A percentile compares a stretch with the other conserved stretches of the same genome.
Evolutionary conservation across 1,140 invertebrate species (phyloP).

Genomic region (Diorhabda carinulata): DNA sequence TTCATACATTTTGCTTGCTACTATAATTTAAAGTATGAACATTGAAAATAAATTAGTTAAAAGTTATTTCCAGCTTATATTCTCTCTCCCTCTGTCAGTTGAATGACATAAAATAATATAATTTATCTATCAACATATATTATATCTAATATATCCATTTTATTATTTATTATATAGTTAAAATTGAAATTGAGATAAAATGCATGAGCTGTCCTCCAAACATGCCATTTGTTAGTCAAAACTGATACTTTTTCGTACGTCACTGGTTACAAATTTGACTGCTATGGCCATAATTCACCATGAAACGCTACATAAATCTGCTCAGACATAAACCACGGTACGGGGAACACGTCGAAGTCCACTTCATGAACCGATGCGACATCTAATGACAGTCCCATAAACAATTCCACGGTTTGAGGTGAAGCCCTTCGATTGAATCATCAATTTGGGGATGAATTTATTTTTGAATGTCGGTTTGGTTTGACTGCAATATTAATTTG

Average conservation of each 20-base stretch:
- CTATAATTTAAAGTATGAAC: no score
- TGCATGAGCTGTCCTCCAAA: no score
- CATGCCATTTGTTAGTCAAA: background rate
- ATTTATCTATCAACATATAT: no score
- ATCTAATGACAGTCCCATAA: conserved; percentile 20
- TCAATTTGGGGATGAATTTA: conserved; percentile 14
- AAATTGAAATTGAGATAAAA: no score
- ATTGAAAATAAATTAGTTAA: no score
- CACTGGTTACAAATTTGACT: conserved; percentile 13
- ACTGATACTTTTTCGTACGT: conserved; percentile 4
- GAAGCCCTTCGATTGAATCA: conserved; percentile 18
- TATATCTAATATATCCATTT: no score
- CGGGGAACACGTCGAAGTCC: conserved; percentile 18
- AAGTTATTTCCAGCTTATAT: no score
- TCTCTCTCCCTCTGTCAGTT: no score
- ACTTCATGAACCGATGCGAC: conserved; percentile 17
- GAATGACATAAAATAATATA: no score
- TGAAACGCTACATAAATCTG: conserved; percentile 20
- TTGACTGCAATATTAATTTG: background rate
- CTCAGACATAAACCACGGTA: conserved; percentile 19
- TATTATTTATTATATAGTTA: no score
- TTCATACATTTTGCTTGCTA: no score
- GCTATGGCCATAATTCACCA: conserved; percentile 11
- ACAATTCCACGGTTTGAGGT: conserved; percentile 20
- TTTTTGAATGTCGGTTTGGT: background rate